phyloP scores from a whole-genome alignment of 2,113 vertebrate genomes.

The Antennarius striatus region DNA sequence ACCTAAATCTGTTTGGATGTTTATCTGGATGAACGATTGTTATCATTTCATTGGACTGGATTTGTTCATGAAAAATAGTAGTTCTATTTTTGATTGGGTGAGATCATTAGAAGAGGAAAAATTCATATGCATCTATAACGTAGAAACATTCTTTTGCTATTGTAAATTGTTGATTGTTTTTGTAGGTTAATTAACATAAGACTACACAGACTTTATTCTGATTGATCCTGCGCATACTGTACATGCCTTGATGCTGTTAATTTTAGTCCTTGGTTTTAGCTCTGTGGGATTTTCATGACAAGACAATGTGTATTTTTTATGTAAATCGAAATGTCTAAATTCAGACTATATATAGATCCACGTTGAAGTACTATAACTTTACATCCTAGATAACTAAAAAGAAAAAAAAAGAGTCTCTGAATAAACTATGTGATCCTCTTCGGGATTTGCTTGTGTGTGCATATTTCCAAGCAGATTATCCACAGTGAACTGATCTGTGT shows the following conservation, averaged over 20 bases:
- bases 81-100: too few relatives aligned
- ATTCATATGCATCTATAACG: too few relatives aligned
- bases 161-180: too few relatives aligned
- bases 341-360: neutral
- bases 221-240: neutral
- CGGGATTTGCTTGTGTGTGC: constrained; percentile 23
- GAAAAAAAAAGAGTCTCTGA: neutral
- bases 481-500: constrained; percentile 35
- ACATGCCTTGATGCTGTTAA: too few relatives aligned
- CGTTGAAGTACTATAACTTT: neutral
- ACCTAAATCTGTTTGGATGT: too few relatives aligned
- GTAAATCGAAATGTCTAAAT: too few relatives aligned
- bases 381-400: neutral
- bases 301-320: neutral
- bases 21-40: too few relatives aligned
- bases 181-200: neutral
- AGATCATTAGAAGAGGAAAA: too few relatives aligned
- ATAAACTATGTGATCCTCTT: constrained; percentile 1
- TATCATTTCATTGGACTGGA: too few relatives aligned
- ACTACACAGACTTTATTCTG: neutral
- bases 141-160: too few relatives aligned
- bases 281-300: neutral
- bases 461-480: constrained; percentile 39
- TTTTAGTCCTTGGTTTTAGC: too few relatives aligned
- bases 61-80: too few relatives aligned